Evolutionary conservation across 2,113 vertebrate genomes (phyloP).

Genomic region (Onychorhynchus coronatus): DNA sequence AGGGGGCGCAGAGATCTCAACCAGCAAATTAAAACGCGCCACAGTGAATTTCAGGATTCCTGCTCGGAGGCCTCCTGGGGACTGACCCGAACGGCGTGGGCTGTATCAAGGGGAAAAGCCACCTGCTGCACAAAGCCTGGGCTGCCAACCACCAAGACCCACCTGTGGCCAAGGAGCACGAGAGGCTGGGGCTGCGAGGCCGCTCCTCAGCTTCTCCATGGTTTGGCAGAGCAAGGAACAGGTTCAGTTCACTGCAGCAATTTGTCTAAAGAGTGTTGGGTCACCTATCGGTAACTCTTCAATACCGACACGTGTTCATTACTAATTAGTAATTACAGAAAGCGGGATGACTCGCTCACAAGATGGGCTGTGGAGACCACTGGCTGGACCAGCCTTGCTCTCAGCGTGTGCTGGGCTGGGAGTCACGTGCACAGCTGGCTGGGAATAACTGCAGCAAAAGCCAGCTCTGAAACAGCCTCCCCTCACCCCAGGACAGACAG

Average conservation of each 20-base stretch:
- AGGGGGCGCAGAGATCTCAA: constrained; percentile 13
- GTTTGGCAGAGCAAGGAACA: neutral
- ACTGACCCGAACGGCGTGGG: neutral
- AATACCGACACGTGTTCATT: neutral
- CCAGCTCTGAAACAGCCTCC: neutral
- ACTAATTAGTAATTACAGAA: neutral
- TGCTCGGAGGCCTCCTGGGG: neutral
- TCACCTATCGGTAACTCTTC: neutral
- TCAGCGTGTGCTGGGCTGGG: neutral
- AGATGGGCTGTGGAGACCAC: neutral
- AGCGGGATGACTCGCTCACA: neutral
- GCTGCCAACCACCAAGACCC: neutral
- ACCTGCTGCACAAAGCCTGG: constrained; percentile 10
- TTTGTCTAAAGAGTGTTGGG: neutral
- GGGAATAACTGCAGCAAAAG: neutral
- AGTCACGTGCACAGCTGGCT: neutral
- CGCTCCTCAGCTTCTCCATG: neutral
- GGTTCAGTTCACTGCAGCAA: neutral
- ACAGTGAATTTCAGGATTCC: constrained; percentile 25
- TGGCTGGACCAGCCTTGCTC: neutral
- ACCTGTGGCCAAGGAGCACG: neutral
- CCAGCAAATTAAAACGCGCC: constrained; percentile 4
- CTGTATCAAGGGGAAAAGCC: constrained; percentile 6
- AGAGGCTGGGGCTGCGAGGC: neutral
- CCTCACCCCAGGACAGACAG: neutral